Base-by-base conservation (phyloP, 2,113 vertebrate genomes). In the Chrysemys picta region DNA sequence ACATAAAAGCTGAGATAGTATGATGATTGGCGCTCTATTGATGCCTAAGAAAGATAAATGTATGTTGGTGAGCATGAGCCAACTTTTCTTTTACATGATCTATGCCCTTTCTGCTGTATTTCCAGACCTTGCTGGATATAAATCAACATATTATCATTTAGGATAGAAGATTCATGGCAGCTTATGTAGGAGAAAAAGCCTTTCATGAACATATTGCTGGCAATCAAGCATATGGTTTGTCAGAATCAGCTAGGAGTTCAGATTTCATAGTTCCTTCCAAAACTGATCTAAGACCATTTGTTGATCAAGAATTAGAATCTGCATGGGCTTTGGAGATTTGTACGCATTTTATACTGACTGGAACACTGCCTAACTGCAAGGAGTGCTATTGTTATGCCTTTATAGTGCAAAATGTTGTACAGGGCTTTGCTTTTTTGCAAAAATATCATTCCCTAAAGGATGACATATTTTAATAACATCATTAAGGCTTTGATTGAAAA, bases 361-460 rank as follows among this genome's bases (percentile, higher is more conserved):
- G 0, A 0, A 22, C 42, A 21, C 0, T 1, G 50, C 16, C 19
- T 5, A 16, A 8, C 0, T 3, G 4, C 47, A 14, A 79, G 35
- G 35, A 62, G 10, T 0, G 56, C 54, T 42, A 24, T 10, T 65
- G 21, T 56, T 45, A 12, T 0, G 12, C 56, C 54, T 8, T 3
- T 78, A 78, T 24, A 47, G 42, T 27, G 10, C 42, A 78, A 27
- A 13, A 2, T 1, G 6, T 0, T 47, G 82, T n/a, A 50, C 47
- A 14, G 80, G 25, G 80, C 1, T 35, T 59, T 75, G 5, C 11
- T 2, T 8, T 53, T 80, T 19, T 88, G 3, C 25, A 42, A 88
- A 24, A 35, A 24, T 13, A 80, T 69, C 10, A 38, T 29, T 89
- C 88, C 42, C 79, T 86, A 49, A 27, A 78, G 56, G 57, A 19